Conservation (phyloP, 1,140 invertebrate species). For the Aphelenchoides fujianensis region DNA sequence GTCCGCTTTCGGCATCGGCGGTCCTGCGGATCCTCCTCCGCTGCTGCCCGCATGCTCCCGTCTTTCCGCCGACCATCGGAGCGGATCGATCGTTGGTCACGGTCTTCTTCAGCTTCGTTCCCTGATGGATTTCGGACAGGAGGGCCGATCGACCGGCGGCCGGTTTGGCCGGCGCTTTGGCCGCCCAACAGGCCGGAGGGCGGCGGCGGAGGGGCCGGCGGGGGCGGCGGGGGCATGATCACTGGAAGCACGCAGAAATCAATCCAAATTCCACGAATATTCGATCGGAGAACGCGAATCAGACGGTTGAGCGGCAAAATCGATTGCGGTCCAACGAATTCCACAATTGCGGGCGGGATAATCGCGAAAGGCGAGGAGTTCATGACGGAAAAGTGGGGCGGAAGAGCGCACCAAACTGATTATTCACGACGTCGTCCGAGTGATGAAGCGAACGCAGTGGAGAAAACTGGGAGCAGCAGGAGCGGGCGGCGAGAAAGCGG, state of each 20-base stretch:
- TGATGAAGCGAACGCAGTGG: not conserved
- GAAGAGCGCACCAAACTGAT: not conserved
- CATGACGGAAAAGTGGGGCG: not conserved
- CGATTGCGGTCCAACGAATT: not conserved
- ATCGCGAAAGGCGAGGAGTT: no score
- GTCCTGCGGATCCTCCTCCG: constrained; percentile 3
- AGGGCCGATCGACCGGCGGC: constrained; percentile 71
- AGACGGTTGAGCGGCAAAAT: not conserved
- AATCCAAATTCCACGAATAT: no score
- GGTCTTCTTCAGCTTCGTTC: constrained; percentile 77
- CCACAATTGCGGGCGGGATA: no score
- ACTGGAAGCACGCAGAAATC: not conserved
- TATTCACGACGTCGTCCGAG: not conserved
- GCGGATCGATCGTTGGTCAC: constrained; percentile 82
- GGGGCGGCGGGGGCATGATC: not conserved
- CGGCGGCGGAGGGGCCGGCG: constrained; percentile 37
- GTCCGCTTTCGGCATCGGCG: not conserved
- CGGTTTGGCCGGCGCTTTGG: constrained; percentile 47
- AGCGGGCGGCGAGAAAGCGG: not conserved
- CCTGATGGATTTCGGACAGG: constrained; percentile 77
- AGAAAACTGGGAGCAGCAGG: not conserved
- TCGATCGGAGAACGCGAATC: no score
- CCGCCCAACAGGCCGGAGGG: not conserved
- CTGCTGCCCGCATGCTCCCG: not conserved
- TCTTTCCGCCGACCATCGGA: constrained; percentile 71